Base-by-base conservation (phyloP, 2,113 vertebrate genomes). In the Numida meleagris region DNA sequence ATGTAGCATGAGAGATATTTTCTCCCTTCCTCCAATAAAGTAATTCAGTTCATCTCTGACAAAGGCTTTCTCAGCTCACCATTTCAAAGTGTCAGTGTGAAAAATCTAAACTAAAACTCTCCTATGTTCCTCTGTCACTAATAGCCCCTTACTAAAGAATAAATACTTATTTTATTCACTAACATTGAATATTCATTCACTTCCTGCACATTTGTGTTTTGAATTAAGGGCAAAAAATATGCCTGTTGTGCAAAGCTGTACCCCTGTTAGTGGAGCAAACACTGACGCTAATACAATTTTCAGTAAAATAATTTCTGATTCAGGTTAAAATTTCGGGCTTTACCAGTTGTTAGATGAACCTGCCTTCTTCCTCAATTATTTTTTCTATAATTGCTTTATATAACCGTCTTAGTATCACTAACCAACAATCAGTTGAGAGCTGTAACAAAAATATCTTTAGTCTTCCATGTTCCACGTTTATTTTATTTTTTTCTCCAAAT, bases 141-240 rank as follows among this genome's bases (percentile, higher is more conserved):
- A 84, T 43, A 92, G 29, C 33, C 70, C 88, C 73, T 76, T 77
- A 66, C 13, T 40, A 51, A 72, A 75, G 51, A 83, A 83, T 63
- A 96, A 94, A 83, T 31, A 63, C 86, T 93, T 96, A 13, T 89
- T 92, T 66, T 94, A 61, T 67, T n/a, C 73, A 66, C 53, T 92
- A 82, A 57, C 29, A 38, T 61, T 72, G 71, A 24, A 61, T 84
- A 18, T 72, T 57, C 12, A 3, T 76, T 90, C 48, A 65, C 20
- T 87, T 90, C 70, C 95, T 72, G 36, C 34, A 78, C 83, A 92
- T 75, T 70, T 89, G 80, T 78, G 76, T 95, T 48, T 31, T 74
- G 53, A 88, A 93, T 84, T 93, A 62, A 73, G 40, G 70, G 29
- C 34, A 92, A 50, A 86, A 92, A 70, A 67, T 50, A 48, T 33